phyloP scores from a whole-genome alignment of 2,888 invertebrate genomes.

The Crepidodera aurea region DNA sequence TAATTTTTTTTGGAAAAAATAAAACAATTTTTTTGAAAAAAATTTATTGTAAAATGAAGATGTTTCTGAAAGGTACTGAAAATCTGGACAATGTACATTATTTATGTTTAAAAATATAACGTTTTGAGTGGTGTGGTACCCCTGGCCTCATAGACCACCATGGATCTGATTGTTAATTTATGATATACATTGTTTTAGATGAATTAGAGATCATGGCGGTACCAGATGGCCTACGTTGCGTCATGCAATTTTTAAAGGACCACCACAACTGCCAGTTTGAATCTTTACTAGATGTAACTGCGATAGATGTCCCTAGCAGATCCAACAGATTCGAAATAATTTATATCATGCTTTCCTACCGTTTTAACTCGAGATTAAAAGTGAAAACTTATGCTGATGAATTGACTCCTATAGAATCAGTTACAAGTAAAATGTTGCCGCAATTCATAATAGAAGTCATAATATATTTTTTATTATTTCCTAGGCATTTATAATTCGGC shows the following conservation, averaged over 20 bases:
- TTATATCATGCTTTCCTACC: slow-evolving; percentile 90
- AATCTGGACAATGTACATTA: too few species aligned
- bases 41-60: too few species aligned
- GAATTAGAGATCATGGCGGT: slow-evolving; percentile 91
- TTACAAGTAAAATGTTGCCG: slow-evolving; percentile 58
- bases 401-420: slow-evolving; percentile 89
- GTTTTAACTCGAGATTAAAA: slow-evolving; percentile 89
- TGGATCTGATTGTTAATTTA: too few species aligned
- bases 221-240: slow-evolving; percentile 92
- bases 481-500: slow-evolving; percentile 82
- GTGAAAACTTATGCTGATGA: slow-evolving; percentile 99
- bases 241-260: slow-evolving; percentile 89
- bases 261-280: slow-evolving; percentile 94
- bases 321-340: slow-evolving; percentile 89
- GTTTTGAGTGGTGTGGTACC: too few species aligned
- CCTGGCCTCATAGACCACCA: too few species aligned
- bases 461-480: too few species aligned
- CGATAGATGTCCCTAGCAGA: slow-evolving; percentile 78
- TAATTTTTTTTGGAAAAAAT: too few species aligned
- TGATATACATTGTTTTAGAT: slow-evolving; percentile 60
- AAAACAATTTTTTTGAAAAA: too few species aligned
- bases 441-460: too few species aligned
- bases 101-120: too few species aligned
- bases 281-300: slow-evolving; percentile 87
- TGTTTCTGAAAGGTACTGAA: too few species aligned